phyloP scores from a whole-genome alignment of 2,888 invertebrate species.

The Mylabris sibirica region DNA sequence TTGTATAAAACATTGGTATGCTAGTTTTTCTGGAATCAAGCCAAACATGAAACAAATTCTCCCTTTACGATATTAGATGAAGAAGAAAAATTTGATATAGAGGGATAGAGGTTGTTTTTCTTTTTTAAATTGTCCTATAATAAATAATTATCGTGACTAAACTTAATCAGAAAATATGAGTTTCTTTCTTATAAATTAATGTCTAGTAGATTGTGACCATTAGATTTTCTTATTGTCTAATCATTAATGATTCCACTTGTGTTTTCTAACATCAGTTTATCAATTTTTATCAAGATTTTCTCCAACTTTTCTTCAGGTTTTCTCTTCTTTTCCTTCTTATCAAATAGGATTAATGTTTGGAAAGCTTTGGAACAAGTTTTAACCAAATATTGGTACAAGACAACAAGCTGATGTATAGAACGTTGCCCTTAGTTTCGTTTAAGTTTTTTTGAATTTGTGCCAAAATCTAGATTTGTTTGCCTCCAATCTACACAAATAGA shows the following conservation, averaged over 20 bases:
- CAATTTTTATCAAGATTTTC: not conserved
- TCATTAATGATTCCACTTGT: not conserved
- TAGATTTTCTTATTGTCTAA: not conserved
- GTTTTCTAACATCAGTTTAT: not conserved
- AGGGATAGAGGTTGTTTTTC: not conserved
- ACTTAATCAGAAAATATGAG: not conserved
- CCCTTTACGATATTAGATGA: not conserved
- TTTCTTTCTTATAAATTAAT: not conserved
- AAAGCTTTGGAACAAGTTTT: not conserved
- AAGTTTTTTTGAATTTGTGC: conserved; percentile 2
- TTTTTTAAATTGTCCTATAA: not conserved
- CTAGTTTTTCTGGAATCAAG: not conserved
- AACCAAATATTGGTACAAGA: not conserved
- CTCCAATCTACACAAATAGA: not conserved
- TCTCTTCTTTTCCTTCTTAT: not conserved
- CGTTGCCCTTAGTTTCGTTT: not conserved
- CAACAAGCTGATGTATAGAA: not conserved
- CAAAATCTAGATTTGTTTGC: conserved; percentile 3
- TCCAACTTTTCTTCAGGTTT: not conserved
- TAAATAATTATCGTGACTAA: not conserved
- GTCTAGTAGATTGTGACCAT: too few relatives aligned
- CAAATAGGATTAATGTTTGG: conserved; percentile 3
- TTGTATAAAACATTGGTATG: not conserved
- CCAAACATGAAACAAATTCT: not conserved
- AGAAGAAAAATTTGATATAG: not conserved